These are phyloP conservation scores for Cyphomyrus discorhynchus DNA, from an alignment of 2,113 vertebrate species.

Conservation along the genomic window DNA sequence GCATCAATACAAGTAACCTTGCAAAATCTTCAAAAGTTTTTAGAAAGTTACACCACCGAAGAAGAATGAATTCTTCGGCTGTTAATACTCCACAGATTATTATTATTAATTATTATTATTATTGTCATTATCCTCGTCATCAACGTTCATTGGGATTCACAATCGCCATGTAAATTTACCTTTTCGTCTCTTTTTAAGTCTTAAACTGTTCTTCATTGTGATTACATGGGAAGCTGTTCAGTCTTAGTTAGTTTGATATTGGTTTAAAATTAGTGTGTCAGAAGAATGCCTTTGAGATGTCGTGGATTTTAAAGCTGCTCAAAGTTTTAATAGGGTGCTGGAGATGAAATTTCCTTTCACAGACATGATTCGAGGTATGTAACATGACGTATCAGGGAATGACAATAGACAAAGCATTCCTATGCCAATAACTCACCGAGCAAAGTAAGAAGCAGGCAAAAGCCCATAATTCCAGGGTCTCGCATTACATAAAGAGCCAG, in stretches of 20 bases:
- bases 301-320: not conserved
- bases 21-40: not conserved
- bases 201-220: not conserved
- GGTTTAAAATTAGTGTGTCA: not conserved
- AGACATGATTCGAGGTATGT: not conserved
- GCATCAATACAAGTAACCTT: not conserved
- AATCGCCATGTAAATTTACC: not conserved
- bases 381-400: slow-evolving; percentile 7
- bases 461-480: not conserved
- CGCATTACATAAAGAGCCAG: not conserved
- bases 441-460: not conserved
- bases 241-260: not conserved
- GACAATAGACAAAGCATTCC: slow-evolving; percentile 14
- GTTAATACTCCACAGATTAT: not conserved
- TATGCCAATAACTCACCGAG: slow-evolving; percentile 1
- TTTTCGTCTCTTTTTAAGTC: not conserved
- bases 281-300: not conserved
- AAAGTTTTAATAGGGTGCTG: not conserved
- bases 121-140: not conserved
- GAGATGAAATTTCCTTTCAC: not conserved
- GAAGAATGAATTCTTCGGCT: not conserved
- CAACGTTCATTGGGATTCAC: not conserved
- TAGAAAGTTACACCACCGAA: not conserved
- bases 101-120: not conserved
- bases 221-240: not conserved